phyloP scores from a whole-genome alignment of 2,888 invertebrate genomes.

The Lomographa bimaculata region DNA sequence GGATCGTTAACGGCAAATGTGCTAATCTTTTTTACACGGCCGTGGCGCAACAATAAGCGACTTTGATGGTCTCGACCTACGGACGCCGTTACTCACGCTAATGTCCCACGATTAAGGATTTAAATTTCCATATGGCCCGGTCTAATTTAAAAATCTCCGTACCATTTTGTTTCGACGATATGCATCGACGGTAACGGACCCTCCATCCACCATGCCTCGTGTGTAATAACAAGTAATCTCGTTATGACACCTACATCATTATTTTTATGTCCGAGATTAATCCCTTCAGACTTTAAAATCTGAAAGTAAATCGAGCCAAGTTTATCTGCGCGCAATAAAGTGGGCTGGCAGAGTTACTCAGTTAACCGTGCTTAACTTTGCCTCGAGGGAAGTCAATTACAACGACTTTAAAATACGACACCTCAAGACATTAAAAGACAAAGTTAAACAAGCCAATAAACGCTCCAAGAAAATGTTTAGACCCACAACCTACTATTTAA shows the following conservation, averaged over 20 bases:
- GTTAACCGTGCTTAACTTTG: constrained; percentile 45
- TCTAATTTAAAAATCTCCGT: constrained; percentile 43
- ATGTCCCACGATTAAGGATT: constrained; percentile 63
- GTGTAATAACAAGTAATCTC: constrained; percentile 30
- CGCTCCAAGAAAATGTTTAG: constrained; percentile 43
- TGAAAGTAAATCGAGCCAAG: constrained; percentile 33
- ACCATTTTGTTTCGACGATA: constrained; percentile 33
- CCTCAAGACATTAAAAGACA: constrained; percentile 52
- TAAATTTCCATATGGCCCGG: constrained; percentile 51
- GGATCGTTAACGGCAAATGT: constrained; percentile 78
- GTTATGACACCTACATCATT: constrained; percentile 24
- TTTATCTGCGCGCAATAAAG: constrained; percentile 39
- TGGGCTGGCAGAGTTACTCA: constrained; percentile 39
- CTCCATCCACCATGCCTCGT: constrained; percentile 25
- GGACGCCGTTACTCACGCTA: constrained; percentile 60
- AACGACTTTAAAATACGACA: constrained; percentile 55
- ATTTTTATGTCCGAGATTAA: constrained; percentile 29
- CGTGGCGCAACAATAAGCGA: constrained; percentile 64
- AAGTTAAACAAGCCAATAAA: constrained; percentile 57
- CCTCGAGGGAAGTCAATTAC: constrained; percentile 53
- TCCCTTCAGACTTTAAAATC: constrained; percentile 31
- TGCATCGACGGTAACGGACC: constrained; percentile 38
- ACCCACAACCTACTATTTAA: constrained; percentile 48
- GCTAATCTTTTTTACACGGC: constrained; percentile 78
- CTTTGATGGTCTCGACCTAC: constrained; percentile 56